phyloP scores from a whole-genome alignment of 2,888 invertebrate genomes.

The Phytoseiulus persimilis region DNA sequence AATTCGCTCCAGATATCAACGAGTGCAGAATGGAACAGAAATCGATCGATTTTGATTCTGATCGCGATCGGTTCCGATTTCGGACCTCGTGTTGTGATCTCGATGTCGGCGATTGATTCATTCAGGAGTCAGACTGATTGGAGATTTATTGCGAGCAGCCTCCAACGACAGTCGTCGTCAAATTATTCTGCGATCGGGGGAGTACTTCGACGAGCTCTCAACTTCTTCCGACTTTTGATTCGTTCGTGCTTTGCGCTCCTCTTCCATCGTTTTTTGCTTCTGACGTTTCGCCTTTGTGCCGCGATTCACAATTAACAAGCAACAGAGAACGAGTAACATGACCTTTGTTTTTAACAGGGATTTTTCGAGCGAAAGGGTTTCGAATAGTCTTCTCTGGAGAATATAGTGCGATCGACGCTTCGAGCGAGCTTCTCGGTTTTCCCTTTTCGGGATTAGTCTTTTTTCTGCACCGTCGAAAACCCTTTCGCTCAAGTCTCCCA shows the following conservation, averaged over 20 bases:
- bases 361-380: background rate
- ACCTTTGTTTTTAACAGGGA: background rate
- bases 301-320: slow-evolving; percentile 17
- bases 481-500: no score
- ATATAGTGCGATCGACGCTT: background rate
- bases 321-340: slow-evolving; percentile 33
- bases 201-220: slow-evolving; percentile 5
- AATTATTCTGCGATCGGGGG: background rate
- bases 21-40: background rate
- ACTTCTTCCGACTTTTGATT: background rate
- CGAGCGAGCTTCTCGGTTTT: background rate
- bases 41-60: background rate
- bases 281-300: slow-evolving; percentile 1
- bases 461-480: no score
- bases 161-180: background rate
- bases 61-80: background rate
- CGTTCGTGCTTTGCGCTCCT: background rate
- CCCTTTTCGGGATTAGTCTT: no score
- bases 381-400: background rate
- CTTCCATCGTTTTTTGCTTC: background rate
- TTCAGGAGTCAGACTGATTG: background rate
- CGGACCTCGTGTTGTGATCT: background rate
- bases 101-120: background rate
- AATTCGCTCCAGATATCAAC: background rate
- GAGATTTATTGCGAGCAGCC: background rate